Base-by-base conservation (phyloP, 2,797 vertebrate genomes). In the Cryptoblepharus egeriae region DNA sequence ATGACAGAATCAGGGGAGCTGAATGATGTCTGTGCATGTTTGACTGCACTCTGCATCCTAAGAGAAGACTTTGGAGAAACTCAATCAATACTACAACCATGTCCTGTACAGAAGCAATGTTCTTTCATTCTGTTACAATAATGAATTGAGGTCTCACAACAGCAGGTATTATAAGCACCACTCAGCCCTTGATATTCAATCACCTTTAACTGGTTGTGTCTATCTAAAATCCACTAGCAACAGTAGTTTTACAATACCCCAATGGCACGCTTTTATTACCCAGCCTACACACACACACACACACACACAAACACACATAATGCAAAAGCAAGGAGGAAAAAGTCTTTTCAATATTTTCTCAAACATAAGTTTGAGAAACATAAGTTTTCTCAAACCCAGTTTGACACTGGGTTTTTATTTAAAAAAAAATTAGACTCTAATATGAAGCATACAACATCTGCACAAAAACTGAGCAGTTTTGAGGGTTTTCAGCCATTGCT, bases 101-200 rank as follows among this genome's bases (percentile, higher is more conserved):
- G 94, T 94, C 81, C 90, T 88, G 86, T 77, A 86, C 93, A 94
- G 91, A 91, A 88, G 91, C 92, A 87, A 90, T 79, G 7, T 89
- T 91, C 92, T 92, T 94, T 93, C 79, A 45, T 94, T 93, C 90
- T 92, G 88, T 94, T 95, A 89, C 90, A 94, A 93, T 96, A 97
- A 97, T 96, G 96, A 97, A 97, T 97, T 93, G 93, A 94, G 95
- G 90, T 93, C 96, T 96, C 94, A 94, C 92, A 94, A 94, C 94
- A 95, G 93, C 96, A 97, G 96, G 96, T 97, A 94, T 96, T 96
- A 93, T 95, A 96, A 97, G 93, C 83, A 77, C 93, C 94, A 92
- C 94, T 94, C 94, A 96, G 96, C 93, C 95, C 93, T 95, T 95
- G 94, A 94, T 94, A 95, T 96, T 97, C 96, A 97, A 95, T 97